phyloP scores from a whole-genome alignment of 2,113 vertebrate species.

The Xenus cinereus region DNA sequence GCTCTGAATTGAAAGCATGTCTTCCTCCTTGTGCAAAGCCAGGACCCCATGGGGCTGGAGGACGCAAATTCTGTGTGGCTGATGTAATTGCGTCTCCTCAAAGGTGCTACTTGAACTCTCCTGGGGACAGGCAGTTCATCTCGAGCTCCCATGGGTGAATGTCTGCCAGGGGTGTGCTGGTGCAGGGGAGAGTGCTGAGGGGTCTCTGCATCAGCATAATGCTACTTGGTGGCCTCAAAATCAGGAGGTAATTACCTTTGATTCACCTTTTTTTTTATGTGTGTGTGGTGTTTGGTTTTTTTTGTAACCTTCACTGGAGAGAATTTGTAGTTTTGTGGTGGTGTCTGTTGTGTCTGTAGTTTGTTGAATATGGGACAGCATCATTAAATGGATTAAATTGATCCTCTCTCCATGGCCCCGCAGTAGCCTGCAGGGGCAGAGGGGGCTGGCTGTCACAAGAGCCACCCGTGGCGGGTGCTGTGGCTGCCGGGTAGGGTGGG shows the following conservation, averaged over 20 bases:
- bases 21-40: neutral
- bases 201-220: fast-evolving
- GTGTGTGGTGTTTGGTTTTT: neutral
- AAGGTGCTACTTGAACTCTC: neutral
- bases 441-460: neutral
- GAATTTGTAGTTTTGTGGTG: neutral
- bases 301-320: neutral
- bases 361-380: neutral
- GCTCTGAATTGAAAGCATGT: neutral
- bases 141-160: fast-evolving
- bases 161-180: neutral
- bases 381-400: neutral
- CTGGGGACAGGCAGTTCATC: neutral
- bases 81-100: neutral
- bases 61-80: neutral
- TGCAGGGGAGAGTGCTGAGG: neutral
- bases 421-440: neutral
- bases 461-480: fast-evolving
- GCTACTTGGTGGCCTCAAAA: neutral
- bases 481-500: fast-evolving
- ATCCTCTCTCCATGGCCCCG: neutral
- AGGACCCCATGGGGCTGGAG: neutral
- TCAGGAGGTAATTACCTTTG: neutral
- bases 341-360: neutral
- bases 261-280: neutral